Percentiles rank a stretch among this genome's conserved stretches.
These are phyloP conservation scores for Mus caroli DNA, from an alignment of 2,797 vertebrate genomes.

Conservation along the genomic window DNA sequence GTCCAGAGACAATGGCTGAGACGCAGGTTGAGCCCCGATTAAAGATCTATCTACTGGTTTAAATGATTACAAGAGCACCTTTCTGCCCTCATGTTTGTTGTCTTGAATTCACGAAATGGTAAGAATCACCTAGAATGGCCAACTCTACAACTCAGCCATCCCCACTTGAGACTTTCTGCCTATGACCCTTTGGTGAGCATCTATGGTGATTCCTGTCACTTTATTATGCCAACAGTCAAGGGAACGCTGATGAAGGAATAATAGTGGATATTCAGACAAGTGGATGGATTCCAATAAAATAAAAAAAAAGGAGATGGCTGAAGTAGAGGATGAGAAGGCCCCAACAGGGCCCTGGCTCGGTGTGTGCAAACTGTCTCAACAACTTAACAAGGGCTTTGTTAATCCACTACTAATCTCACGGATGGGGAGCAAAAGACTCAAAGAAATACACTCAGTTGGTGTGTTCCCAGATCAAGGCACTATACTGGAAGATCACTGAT, in stretches of 20 bases:
- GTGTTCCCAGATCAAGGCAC: not conserved
- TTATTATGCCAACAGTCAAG: not conserved
- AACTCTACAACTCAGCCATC: not conserved
- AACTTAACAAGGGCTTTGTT: not conserved
- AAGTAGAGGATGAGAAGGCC: not conserved
- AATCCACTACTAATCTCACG: not conserved
- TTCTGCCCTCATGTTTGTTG: conserved; percentile 19
- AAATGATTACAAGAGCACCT: not conserved
- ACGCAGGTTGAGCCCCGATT: not conserved
- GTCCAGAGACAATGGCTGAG: not conserved
- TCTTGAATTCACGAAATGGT: not conserved
- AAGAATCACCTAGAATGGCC: not conserved
- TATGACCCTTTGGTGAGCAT: not conserved
- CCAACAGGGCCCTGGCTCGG: not conserved
- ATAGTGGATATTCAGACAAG: not conserved
- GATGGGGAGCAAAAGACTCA: not conserved
- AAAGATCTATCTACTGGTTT: not conserved
- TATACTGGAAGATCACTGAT: not conserved
- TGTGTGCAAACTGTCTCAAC: not conserved
- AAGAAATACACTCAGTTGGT: not conserved
- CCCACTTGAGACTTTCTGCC: not conserved
- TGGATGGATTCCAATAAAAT: too few relatives aligned
- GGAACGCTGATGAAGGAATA: not conserved
- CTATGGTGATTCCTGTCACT: not conserved
- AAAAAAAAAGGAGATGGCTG: too few relatives aligned